Evolutionary conservation across 1,140 invertebrate genomes (phyloP), one percentile per base, ranked within the genome.

Genomic region (Cotesia glomerata): DNA sequence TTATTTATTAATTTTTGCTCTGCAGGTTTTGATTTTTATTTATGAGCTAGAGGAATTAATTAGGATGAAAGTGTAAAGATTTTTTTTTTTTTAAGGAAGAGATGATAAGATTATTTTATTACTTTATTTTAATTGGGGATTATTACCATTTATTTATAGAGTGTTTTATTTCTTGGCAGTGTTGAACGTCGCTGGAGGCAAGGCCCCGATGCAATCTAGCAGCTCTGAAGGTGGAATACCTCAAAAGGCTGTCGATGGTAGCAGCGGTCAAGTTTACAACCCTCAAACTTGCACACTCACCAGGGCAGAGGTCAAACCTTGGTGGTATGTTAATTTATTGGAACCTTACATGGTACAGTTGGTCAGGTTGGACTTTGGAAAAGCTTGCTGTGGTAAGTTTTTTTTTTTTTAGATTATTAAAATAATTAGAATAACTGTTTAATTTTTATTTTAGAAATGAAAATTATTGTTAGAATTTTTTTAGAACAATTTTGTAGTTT

Each of bases 301-400:
- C 0, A 93, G 93, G 83, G 84, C 90, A 0, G 96, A 97, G 84
- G 84, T 90, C 4, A 89, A 91, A 11, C 96, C 96, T 5, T 97
- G 96, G 96, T 98, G 96, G 95, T 97, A 97, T 85, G 96, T 98
- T 75, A 98, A 98, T 85, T 89, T 98, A 0, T 88, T 98, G 34
- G 96, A 98, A 80, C 96, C 96, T 0, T 97, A 97, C 83, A 96
- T 97, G 94, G 95, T 98, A 49, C 95, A 98, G 84, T 88, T 97
- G 58, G 96, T 98, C 8, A 87, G 96, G 51, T 87, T 98, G 54
- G 96, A 97, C 87, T 97, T 97, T 83, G 96, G 96, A 56, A 94
- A 95, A 85, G 90, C 94, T 13, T 97, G 96, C 80, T 97, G 96
- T 84, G 94, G 95, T 95, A 87, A 93, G 92, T 89, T 26, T 14